Evolutionary conservation across 1,140 invertebrate species (phyloP).

Genomic region (Lamellibrachia luymesi): DNA sequence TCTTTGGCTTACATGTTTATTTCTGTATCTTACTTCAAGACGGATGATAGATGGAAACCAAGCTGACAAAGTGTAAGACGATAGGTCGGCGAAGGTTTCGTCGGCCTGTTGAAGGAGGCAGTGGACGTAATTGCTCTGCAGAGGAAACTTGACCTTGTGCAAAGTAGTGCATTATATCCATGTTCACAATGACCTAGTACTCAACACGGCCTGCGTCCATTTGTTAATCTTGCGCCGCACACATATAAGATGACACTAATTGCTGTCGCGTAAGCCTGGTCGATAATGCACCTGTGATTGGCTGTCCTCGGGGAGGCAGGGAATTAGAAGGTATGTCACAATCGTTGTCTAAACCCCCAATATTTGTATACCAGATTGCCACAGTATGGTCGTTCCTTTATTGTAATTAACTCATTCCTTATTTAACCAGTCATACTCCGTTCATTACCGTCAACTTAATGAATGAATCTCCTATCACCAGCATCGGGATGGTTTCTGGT

Average conservation of each 20-base stretch:
- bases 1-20: neutral
- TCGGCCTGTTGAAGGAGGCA: neutral
- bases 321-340: neutral
- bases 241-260: neutral
- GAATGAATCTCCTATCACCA: neutral
- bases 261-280: neutral
- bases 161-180: neutral
- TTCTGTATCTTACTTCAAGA: neutral
- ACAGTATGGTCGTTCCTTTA: neutral
- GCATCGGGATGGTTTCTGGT: neutral
- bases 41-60: neutral
- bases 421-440: too few relatives aligned
- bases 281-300: neutral
- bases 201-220: neutral
- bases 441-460: neutral
- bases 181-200: neutral
- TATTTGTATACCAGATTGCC: neutral
- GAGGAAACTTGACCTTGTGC: neutral
- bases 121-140: neutral
- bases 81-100: neutral
- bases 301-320: neutral
- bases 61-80: neutral
- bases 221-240: too few relatives aligned
- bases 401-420: neutral
- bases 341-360: neutral